Conservation (phyloP, 37 sponge, comb jelly and placozoan species). For the Chondrosia reniformis region DNA sequence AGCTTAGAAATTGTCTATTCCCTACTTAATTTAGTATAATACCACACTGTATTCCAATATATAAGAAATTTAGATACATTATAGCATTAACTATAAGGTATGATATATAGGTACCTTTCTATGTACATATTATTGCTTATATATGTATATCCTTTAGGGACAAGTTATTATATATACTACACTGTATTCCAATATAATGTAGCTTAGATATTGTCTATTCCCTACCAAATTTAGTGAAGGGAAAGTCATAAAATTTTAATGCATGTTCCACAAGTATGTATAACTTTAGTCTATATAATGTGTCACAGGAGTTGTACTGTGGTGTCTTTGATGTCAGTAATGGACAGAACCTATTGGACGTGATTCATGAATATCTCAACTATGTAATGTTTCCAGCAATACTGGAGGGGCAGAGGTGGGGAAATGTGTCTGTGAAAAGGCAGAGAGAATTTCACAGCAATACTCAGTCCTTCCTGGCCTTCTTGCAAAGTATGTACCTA, state of each 20-base stretch:
- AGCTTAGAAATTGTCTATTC: too few relatives aligned
- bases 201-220: too few relatives aligned
- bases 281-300: not conserved
- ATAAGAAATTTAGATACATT: too few relatives aligned
- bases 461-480: constrained; percentile 41
- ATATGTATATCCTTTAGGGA: not conserved
- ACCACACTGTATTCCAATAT: too few relatives aligned
- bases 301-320: constrained; percentile 53
- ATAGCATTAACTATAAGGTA: too few relatives aligned
- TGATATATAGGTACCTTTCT: not conserved
- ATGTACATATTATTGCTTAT: not conserved
- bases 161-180: not conserved
- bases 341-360: constrained; percentile 57
- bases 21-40: too few relatives aligned
- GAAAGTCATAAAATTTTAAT: not conserved
- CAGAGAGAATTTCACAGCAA: constrained; percentile 43
- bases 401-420: constrained; percentile 48
- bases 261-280: not conserved
- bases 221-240: too few relatives aligned
- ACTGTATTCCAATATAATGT: not conserved
- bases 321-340: constrained; percentile 64
- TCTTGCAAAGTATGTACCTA: constrained; percentile 46
- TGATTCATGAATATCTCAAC: constrained; percentile 55
- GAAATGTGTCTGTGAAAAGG: constrained; percentile 27
- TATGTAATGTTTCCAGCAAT: constrained; percentile 78